Conservation (phyloP, 1,140 invertebrate genomes). For the Chironomus striatipennis region DNA sequence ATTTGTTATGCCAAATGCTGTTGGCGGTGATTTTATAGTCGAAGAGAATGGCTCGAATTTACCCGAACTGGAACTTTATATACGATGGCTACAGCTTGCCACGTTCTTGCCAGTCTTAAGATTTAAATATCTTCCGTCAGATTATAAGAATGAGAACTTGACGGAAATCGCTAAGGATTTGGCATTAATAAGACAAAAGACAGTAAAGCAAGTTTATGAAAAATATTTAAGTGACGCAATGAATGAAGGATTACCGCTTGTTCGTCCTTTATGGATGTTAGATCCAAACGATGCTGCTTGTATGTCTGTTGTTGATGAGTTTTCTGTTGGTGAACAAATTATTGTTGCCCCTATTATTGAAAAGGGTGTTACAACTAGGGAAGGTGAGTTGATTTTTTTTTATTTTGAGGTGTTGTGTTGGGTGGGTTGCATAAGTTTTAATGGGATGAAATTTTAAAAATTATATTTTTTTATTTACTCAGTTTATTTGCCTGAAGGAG, state of each 20-base stretch:
- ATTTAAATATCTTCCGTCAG: slow-evolving; percentile 79
- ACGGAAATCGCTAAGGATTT: slow-evolving; percentile 67
- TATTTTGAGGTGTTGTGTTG: no score
- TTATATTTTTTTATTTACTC: slow-evolving; percentile 27
- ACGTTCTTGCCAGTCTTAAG: slow-evolving; percentile 87
- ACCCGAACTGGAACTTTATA: slow-evolving; percentile 79
- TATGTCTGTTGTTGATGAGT: slow-evolving; percentile 74
- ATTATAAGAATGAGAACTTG: slow-evolving; percentile 66
- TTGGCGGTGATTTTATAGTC: slow-evolving; percentile 65
- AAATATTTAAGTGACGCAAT: slow-evolving; percentile 67
- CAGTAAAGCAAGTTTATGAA: slow-evolving; percentile 63
- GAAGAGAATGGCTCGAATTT: slow-evolving; percentile 36
- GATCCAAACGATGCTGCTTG: slow-evolving; percentile 72
- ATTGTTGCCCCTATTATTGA: slow-evolving; percentile 85
- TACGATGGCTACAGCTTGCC: slow-evolving; percentile 90
- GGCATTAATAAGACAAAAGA: slow-evolving; percentile 63
- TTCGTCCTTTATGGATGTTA: slow-evolving; percentile 87
- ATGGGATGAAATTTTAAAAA: neutral
- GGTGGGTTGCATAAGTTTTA: no score
- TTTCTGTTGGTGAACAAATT: slow-evolving; percentile 81
- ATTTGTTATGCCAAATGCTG: slow-evolving; percentile 84
- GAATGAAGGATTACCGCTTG: slow-evolving; percentile 70
- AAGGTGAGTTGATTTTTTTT: slow-evolving; percentile 39
- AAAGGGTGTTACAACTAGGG: slow-evolving; percentile 51
- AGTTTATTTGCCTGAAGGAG: slow-evolving; percentile 78